phyloP scores from a whole-genome alignment of 2,797 vertebrate species.

The Thunnus albacares region DNA sequence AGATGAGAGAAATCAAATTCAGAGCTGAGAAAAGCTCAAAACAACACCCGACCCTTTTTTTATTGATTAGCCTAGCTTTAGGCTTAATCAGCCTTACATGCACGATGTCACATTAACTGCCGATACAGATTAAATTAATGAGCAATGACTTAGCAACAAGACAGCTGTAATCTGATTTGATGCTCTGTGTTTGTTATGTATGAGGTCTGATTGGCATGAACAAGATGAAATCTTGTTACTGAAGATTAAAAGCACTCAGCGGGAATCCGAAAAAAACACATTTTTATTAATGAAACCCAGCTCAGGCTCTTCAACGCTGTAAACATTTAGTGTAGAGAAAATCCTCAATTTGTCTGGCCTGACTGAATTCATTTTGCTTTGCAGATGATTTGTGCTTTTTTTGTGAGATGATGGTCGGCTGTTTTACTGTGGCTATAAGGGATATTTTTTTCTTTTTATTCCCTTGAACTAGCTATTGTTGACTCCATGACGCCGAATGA shows the following conservation, averaged over 20 bases:
- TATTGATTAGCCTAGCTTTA: not conserved
- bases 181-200: not conserved
- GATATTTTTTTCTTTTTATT: not conserved
- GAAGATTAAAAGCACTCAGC: not conserved
- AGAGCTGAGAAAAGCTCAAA: not conserved
- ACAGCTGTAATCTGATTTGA: not conserved
- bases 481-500: not conserved
- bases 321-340: not conserved
- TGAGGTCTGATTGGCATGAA: not conserved
- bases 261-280: not conserved
- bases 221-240: not conserved
- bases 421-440: not conserved
- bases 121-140: not conserved
- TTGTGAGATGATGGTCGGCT: not conserved
- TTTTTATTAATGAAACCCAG: too few relatives aligned
- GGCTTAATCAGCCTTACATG: not conserved
- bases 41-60: not conserved
- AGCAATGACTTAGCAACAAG: not conserved
- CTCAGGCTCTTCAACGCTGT: too few relatives aligned
- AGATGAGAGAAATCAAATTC: not conserved
- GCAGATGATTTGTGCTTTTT: not conserved
- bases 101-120: not conserved
- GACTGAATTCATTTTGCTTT: not conserved
- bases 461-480: not conserved
- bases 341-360: not conserved